Conservation (phyloP, 2,797 vertebrate species). For the Sebastes cheni region DNA sequence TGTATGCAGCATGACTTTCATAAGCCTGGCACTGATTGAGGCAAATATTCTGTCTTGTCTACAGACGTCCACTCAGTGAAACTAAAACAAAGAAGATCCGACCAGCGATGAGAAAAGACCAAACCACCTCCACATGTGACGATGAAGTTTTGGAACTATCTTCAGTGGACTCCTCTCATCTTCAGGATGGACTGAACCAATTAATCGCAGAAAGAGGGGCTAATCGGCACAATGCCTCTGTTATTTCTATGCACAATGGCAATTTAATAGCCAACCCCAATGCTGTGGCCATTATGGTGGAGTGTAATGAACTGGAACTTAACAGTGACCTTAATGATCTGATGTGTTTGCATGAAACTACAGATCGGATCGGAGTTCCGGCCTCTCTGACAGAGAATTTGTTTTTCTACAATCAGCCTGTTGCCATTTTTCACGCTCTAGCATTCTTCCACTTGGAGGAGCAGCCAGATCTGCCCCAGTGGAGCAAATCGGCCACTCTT, state of each 20-base stretch:
- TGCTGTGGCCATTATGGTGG: slow-evolving; percentile 65
- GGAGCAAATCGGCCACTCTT: slow-evolving; percentile 85
- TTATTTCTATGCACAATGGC: slow-evolving; percentile 66
- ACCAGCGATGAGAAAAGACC: slow-evolving; percentile 82
- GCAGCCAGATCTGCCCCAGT: slow-evolving; percentile 61
- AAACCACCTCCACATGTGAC: slow-evolving; percentile 87
- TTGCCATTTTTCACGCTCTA: slow-evolving; percentile 86
- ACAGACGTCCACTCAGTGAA: slow-evolving; percentile 74
- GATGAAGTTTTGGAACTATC: slow-evolving; percentile 76
- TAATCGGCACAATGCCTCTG: slow-evolving; percentile 61
- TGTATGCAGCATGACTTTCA: neutral
- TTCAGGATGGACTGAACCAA: slow-evolving; percentile 69
- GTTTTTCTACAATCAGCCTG: slow-evolving; percentile 86
- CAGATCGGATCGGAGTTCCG: slow-evolving; percentile 71
- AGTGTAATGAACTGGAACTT: slow-evolving; percentile 31
- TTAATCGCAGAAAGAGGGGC: slow-evolving; percentile 31
- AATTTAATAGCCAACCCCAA: slow-evolving; percentile 78
- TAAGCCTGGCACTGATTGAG: neutral
- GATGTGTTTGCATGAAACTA: slow-evolving; percentile 49
- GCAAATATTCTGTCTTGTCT: slow-evolving; percentile 20
- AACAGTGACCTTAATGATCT: slow-evolving; percentile 46
- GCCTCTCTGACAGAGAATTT: slow-evolving; percentile 79
- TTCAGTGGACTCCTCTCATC: slow-evolving; percentile 62
- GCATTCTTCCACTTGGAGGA: slow-evolving; percentile 85
- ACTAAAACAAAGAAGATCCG: slow-evolving; percentile 71